A percentile compares a stretch with the other conserved stretches of the same genome.
These are phyloP conservation scores for Sebastes nivosus DNA, from an alignment of 2,797 vertebrate species.

Conservation along the genomic window DNA sequence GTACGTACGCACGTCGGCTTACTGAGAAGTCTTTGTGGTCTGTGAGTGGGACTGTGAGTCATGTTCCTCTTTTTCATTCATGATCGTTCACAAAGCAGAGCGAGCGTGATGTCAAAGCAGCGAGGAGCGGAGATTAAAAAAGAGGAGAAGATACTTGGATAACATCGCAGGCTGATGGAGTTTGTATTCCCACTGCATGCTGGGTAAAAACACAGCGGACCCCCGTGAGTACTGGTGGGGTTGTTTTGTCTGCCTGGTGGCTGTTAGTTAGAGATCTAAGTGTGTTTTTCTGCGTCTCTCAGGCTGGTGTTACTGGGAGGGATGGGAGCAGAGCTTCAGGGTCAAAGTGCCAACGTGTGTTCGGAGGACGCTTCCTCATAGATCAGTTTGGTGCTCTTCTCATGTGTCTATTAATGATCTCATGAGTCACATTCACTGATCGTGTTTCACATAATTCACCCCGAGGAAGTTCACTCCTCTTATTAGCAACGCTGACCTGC, in stretches of 20 bases:
- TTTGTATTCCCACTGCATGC: neutral
- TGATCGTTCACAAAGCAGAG: slow-evolving; percentile 13
- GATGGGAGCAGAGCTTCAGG: neutral
- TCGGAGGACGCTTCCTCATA: slow-evolving; percentile 1
- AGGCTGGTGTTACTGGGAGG: neutral
- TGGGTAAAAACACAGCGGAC: neutral
- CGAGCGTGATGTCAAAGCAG: slow-evolving; percentile 28
- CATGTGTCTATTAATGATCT: neutral
- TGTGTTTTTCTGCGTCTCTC: slow-evolving; percentile 3
- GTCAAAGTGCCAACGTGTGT: slow-evolving; percentile 23
- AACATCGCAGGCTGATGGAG: neutral
- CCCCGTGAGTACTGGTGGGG: slow-evolving; percentile 23
- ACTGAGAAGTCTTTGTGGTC: slow-evolving; percentile 29
- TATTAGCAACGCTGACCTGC: neutral
- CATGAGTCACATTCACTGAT: neutral
- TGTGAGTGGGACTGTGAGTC: slow-evolving; percentile 56
- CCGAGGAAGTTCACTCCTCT: neutral
- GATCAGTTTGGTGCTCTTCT: neutral
- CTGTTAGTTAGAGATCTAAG: slow-evolving; percentile 35
- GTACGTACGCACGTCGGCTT: slow-evolving; percentile 1
- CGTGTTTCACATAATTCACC: neutral
- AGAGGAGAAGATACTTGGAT: neutral
- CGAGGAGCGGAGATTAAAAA: neutral
- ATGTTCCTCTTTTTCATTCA: slow-evolving; percentile 64
- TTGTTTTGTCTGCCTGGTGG: slow-evolving; percentile 1